Conservation (phyloP, 2,888 invertebrate genomes). For the Deladenus siricidicola region DNA sequence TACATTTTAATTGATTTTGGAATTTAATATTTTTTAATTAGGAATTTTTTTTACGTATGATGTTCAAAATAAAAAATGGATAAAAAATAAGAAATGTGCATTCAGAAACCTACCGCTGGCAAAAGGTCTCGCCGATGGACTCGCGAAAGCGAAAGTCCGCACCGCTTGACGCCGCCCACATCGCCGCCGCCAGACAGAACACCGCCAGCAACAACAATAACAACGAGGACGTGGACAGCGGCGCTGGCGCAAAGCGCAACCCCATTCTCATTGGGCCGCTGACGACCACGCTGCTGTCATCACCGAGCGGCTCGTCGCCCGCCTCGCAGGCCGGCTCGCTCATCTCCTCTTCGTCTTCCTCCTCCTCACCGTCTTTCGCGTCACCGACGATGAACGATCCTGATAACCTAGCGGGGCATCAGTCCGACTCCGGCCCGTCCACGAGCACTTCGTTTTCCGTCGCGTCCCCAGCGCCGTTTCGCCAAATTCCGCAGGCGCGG, state of each 20-base stretch:
- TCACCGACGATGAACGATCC: background rate
- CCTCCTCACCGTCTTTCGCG: background rate
- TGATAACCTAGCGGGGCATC: background rate
- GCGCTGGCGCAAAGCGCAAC: background rate
- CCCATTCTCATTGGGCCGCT: background rate
- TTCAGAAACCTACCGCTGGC: constrained; percentile 34
- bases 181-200: background rate
- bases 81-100: no score
- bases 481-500: background rate
- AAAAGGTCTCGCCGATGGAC: constrained; percentile 11
- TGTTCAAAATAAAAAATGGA: no score
- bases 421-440: background rate
- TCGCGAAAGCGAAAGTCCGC: background rate
- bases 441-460: background rate
- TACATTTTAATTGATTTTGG: no score
- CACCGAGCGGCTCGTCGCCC: background rate
- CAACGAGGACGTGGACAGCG: constrained; percentile 4
- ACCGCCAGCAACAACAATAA: background rate
- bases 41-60: no score
- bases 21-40: no score
- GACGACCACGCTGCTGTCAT: background rate
- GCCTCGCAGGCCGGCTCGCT: background rate
- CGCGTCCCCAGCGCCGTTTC: background rate
- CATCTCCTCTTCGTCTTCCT: background rate
- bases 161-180: background rate